These are phyloP conservation scores for Oedothorax gibbosus DNA, from an alignment of 1,140 invertebrate species.

Conservation along the genomic window DNA sequence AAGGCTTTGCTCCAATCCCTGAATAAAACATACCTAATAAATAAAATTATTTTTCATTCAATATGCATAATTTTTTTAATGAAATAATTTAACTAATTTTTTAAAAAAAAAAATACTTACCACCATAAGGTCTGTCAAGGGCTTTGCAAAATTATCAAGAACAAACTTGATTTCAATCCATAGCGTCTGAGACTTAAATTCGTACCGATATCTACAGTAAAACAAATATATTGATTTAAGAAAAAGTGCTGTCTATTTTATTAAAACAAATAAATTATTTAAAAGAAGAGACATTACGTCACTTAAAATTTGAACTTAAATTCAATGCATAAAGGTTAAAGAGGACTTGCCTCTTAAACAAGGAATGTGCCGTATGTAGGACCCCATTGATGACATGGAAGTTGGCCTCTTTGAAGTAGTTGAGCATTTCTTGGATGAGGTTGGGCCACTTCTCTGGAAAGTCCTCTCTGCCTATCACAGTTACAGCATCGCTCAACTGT, in stretches of 20 bases:
- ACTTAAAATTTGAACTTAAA: no score
- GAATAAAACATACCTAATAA: no score
- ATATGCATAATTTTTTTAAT: no score
- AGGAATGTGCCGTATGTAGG: conserved; percentile 91
- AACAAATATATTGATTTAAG: background rate
- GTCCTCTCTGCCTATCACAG: conserved; percentile 93
- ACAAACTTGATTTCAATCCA: conserved; percentile 99
- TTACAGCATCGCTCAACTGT: conserved; percentile 90
- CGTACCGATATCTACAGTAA: conserved; percentile 81
- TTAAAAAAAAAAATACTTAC: conserved; percentile 71
- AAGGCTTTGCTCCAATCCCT: no score
- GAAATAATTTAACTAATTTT: no score
- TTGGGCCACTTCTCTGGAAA: conserved; percentile 95
- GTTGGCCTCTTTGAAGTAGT: conserved; percentile 89
- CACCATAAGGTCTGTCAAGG: conserved; percentile 90
- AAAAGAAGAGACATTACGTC: no score
- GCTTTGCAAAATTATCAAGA: conserved; percentile 90
- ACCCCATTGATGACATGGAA: conserved; percentile 96
- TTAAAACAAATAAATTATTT: no score
- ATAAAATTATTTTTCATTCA: no score
- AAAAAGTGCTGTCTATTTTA: no score
- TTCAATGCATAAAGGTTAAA: no score
- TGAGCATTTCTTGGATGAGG: conserved; percentile 90
- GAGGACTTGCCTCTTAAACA: conserved; percentile 83
- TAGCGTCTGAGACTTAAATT: conserved; percentile 93